Evolutionary conservation across 2,888 invertebrate genomes (phyloP), one percentile per base, ranked within the genome.

Genomic region (Phrixothrix hirtus): DNA sequence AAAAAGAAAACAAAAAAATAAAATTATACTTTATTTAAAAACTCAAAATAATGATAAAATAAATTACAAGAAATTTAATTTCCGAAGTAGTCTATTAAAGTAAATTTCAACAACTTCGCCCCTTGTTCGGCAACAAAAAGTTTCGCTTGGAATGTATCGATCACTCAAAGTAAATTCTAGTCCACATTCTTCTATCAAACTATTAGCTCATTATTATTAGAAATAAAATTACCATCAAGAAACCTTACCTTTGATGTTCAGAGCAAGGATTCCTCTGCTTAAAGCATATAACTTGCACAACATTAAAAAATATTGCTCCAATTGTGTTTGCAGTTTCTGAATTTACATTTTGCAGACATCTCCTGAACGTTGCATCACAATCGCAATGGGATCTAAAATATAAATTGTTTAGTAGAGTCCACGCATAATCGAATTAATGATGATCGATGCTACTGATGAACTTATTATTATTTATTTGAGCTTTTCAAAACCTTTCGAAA

Each of bases 291-390:
- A 87, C 83, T 65, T 86, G 86, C 7, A 87, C 82, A 26, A 88
- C 81, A 66, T 89, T 88, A 77, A 89, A 89, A 74, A 85, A 89
- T 17, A 88, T 80, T 12, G 85, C 83, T n/a, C 87, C 87, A 46
- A 87, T 76, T 0, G 84, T 83, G 62, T 85, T 83, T 10, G 87
- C 86, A n/a, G 86, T 83, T 65, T 85, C 83, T 14, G 86, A 83
- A 60, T 83, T 83, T 2, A 85, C 77, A 45, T 79, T 79, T 66
- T 84, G 83, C 36, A 90, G 75, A 67, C 89, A 90, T 44, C 83
- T 76, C 26, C 87, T 79, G 65, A 90, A 86, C 62, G 80, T 79
- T 0, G 83, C 83, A 67, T 89, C 89, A 64, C 89, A 89, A 62
- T 86, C 85, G 67, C 89, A 89, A 65, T 88, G 86, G 0, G 87